Base-by-base conservation (phyloP, 2,797 vertebrate genomes). In the Aulostomus chinensis region DNA sequence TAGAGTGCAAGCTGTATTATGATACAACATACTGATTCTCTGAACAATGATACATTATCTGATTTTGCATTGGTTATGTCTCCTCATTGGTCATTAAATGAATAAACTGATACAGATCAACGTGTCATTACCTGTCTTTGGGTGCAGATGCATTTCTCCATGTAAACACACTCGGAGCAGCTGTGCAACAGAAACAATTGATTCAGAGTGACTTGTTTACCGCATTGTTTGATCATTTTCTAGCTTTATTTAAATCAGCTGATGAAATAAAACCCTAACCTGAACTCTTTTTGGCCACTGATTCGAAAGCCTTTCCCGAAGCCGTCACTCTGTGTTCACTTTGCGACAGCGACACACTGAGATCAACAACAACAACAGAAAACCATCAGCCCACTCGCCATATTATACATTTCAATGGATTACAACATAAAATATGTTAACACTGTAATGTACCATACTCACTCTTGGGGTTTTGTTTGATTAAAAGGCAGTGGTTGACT, bases 401-500 rank as follows among this genome's bases (percentile, higher is more conserved):
- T 13, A n/a, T 13, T 15, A 20, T 7, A 1, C 13, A 25, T 25
- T 25, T 25, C n/a, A 33, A 13, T 13, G 12, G 4, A 13, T 33
- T 2, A 7, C 24, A 25, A 6, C 6, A 25, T 6, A 17, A 16
- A 35, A 9, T 35, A 17, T 9, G 3, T 21, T 22, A 22, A n/a
- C 21, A n/a, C 2, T 9, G 41, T 30, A 14, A 1, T 6, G 4
- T 12, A 46, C 5, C 13, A 14, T 32, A 76, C 87, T 79, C 73
- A 93, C 91, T 76, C 78, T 33, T 86, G 76, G 3, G 88, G 90
- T 67, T 87, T 91, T 28, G 89, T 78, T 52, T 86, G 86, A 68
- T 82, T 87, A 63, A 91, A 92, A 3, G 91, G 90, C 37, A 93
- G 75, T 1, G 87, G 89, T 46, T 87, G 86, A 59, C 68, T 91